phyloP scores from a whole-genome alignment of 1,140 invertebrate species.

The Teleogryllus occipitalis region DNA sequence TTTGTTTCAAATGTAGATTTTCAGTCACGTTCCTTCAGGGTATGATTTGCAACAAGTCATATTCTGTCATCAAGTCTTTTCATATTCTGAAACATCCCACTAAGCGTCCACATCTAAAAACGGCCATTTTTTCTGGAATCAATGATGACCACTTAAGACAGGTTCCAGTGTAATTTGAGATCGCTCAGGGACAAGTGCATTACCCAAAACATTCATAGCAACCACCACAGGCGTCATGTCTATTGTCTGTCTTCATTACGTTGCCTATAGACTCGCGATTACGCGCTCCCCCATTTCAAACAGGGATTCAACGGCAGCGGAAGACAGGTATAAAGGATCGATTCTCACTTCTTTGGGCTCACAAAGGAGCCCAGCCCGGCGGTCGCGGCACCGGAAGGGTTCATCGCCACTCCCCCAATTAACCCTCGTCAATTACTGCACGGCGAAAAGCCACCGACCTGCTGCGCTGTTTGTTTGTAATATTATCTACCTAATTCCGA shows the following conservation, averaged over 20 bases:
- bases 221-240: not conserved
- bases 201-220: too few relatives aligned
- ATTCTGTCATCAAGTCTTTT: too few relatives aligned
- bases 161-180: too few relatives aligned
- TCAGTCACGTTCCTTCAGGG: too few relatives aligned
- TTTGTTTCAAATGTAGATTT: too few relatives aligned
- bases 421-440: not conserved
- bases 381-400: not conserved
- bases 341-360: not conserved
- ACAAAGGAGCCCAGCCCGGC: not conserved
- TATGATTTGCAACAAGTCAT: too few relatives aligned
- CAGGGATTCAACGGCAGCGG: not conserved
- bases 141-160: too few relatives aligned
- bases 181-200: too few relatives aligned
- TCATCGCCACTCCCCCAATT: not conserved
- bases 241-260: not conserved
- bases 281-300: not conserved
- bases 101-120: too few relatives aligned
- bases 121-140: too few relatives aligned
- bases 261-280: not conserved
- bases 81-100: too few relatives aligned
- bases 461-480: not conserved
- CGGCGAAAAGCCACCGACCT: not conserved
- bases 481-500: not conserved
- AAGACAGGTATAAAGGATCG: conserved; percentile 1